A percentile compares a stretch with the other conserved stretches of the same genome.
Evolutionary conservation across 1,140 invertebrate species (phyloP).

Genomic region (Heliothis virescens): DNA sequence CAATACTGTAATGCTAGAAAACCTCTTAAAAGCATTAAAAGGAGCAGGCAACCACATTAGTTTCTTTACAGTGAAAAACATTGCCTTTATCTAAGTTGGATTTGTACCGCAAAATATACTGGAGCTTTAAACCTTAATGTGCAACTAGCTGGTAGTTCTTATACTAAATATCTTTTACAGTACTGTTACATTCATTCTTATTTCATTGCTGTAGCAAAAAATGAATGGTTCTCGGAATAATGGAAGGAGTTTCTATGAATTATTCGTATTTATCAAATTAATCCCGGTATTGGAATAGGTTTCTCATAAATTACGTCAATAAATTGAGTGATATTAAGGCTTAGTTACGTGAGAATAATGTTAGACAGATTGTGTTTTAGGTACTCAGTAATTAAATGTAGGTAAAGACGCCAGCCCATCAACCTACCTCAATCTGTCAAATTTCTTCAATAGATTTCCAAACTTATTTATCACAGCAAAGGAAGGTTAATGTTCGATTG

Average conservation of each 20-base stretch:
- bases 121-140: neutral
- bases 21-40: neutral
- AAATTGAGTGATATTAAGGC: neutral
- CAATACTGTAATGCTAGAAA: neutral
- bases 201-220: conserved; percentile 1
- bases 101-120: conserved; percentile 19
- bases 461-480: no score
- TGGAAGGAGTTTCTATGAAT: no score
- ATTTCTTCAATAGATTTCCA: no score
- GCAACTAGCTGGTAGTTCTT: neutral
- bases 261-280: no score
- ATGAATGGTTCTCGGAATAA: neutral
- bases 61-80: conserved; percentile 21
- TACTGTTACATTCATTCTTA: neutral
- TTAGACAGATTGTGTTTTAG: no score
- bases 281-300: no score
- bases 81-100: conserved; percentile 23
- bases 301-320: neutral
- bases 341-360: no score
- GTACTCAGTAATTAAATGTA: no score
- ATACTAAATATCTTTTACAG: neutral
- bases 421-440: no score
- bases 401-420: no score
- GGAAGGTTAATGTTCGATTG: no score
- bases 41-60: conserved; percentile 15